Percentiles rank a stretch among this genome's conserved stretches.
Conservation (phyloP, 1,140 invertebrate species). For the Parapsyche elsis region DNA sequence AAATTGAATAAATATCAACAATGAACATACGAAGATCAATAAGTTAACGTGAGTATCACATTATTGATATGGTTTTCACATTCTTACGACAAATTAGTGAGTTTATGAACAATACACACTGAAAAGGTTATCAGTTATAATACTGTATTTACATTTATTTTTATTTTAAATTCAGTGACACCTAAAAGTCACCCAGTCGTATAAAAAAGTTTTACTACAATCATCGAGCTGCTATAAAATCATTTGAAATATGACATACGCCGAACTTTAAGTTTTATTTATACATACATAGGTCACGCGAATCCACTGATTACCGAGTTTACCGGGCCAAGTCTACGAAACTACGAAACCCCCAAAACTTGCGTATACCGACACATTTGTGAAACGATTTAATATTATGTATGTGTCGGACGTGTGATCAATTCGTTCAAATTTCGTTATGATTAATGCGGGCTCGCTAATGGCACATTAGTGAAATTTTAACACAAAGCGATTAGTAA, state of each 20-base stretch:
- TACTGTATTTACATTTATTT: no score
- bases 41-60: no score
- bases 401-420: background rate
- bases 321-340: background rate
- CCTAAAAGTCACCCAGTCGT: no score
- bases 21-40: no score
- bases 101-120: no score
- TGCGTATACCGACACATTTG: background rate
- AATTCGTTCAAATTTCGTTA: constrained; percentile 30
- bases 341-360: background rate
- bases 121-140: no score
- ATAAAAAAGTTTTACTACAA: no score
- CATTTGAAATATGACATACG: no score
- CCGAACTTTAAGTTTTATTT: background rate
- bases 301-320: background rate
- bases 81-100: no score
- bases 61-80: no score
- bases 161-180: no score
- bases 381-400: background rate
- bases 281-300: background rate
- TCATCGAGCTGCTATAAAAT: no score
- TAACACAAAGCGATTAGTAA: constrained; percentile 53
- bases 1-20: background rate
- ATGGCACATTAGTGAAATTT: constrained; percentile 51
- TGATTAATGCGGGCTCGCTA: constrained; percentile 38